These are phyloP conservation scores for Kryphioiulus occultus DNA, from an alignment of 2,888 invertebrate species.

Conservation along the genomic window DNA sequence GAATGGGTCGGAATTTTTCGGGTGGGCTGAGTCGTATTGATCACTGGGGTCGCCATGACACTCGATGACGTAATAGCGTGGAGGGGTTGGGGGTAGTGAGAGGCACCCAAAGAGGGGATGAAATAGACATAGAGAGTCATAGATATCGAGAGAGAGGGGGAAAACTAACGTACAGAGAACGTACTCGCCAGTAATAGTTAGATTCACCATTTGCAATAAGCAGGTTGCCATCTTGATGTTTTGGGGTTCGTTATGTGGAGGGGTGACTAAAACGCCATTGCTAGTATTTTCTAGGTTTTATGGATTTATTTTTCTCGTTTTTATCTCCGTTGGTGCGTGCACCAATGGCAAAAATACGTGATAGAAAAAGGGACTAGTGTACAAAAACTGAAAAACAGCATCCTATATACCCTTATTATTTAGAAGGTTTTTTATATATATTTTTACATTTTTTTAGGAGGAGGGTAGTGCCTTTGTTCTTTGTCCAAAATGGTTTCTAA, in stretches of 20 bases:
- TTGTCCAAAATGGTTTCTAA: constrained; percentile 7
- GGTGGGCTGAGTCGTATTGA: not conserved
- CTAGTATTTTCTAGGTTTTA: constrained; percentile 35
- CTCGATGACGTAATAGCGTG: constrained; percentile 42
- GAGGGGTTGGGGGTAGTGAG: not conserved
- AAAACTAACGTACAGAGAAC: not conserved
- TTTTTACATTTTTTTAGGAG: not conserved
- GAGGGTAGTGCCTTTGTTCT: not conserved
- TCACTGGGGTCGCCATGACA: constrained; percentile 47
- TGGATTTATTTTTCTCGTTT: constrained; percentile 39
- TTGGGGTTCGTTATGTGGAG: not conserved
- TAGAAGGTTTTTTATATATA: not conserved
- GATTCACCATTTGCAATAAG: constrained; percentile 32
- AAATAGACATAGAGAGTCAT: not conserved
- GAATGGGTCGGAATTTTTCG: constrained; percentile 4
- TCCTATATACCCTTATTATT: constrained; percentile 37
- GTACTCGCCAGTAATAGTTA: not conserved
- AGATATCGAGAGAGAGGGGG: not conserved
- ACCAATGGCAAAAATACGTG: not conserved
- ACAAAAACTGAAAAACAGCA: not conserved
- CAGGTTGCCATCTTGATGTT: constrained; percentile 25
- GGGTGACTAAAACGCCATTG: constrained; percentile 39
- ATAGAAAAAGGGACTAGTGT: not conserved
- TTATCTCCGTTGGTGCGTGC: not conserved
- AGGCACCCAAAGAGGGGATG: not conserved